phyloP scores from a whole-genome alignment of 2,888 invertebrate genomes.

The Atethmia centrago region DNA sequence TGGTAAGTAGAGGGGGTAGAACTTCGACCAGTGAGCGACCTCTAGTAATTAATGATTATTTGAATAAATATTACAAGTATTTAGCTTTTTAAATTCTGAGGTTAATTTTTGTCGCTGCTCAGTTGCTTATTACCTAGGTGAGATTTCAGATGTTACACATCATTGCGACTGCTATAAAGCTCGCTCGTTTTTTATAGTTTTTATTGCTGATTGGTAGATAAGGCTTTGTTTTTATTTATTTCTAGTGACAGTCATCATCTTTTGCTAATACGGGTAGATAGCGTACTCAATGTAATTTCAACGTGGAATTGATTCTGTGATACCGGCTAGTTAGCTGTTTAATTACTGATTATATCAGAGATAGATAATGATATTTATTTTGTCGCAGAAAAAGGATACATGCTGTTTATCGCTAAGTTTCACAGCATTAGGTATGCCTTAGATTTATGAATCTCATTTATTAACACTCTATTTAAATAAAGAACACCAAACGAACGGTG shows the following conservation, averaged over 20 bases:
- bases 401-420: slow-evolving; percentile 6
- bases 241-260: slow-evolving; percentile 29
- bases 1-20: no score
- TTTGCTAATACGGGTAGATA: slow-evolving; percentile 34
- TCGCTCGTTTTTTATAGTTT: slow-evolving; percentile 20
- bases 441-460: background rate
- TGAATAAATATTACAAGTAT: no score
- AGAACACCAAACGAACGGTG: background rate
- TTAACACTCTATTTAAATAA: no score
- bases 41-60: no score
- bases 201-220: slow-evolving; percentile 26
- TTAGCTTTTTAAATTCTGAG: no score
- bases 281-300: slow-evolving; percentile 43
- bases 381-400: background rate
- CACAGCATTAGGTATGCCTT: background rate
- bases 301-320: slow-evolving; percentile 37
- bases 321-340: slow-evolving; percentile 15
- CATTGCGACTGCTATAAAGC: no score
- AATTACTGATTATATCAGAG: slow-evolving; percentile 26
- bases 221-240: slow-evolving; percentile 46
- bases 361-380: background rate
- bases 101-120: no score
- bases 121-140: no score
- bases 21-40: no score
- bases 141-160: no score